These are phyloP conservation scores for Sarcophaga subvicina DNA, from an alignment of 2,888 invertebrate species.

Conservation along the genomic window DNA sequence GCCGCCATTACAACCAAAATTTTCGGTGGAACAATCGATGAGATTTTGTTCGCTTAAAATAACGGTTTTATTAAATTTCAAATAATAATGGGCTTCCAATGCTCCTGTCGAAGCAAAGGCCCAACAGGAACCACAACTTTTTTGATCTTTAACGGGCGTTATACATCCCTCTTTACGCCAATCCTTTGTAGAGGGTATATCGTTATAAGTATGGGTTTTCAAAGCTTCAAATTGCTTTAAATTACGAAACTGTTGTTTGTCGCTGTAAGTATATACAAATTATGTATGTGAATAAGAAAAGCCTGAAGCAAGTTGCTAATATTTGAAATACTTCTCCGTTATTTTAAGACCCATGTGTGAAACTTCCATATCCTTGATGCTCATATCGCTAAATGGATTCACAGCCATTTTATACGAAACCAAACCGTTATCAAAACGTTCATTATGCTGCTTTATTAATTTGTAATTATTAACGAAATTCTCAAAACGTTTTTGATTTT, in stretches of 20 bases:
- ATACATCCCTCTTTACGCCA: conserved; percentile 94
- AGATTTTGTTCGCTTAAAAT: conserved; percentile 96
- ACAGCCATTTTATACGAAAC: conserved; percentile 86
- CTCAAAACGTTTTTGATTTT: conserved; percentile 85
- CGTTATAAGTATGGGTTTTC: conserved; percentile 83
- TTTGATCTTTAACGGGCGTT: conserved; percentile 94
- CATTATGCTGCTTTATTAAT: conserved; percentile 92
- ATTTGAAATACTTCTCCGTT: neutral
- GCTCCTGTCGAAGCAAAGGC: conserved; percentile 96
- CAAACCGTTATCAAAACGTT: conserved; percentile 86
- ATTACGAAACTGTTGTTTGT: neutral
- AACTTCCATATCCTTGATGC: conserved; percentile 90
- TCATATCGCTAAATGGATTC: conserved; percentile 94
- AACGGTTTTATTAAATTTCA: conserved; percentile 88
- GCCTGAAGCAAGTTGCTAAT: conserved; percentile 63
- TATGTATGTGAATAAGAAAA: conserved; percentile 73
- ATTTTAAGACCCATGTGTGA: neutral
- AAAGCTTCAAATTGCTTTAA: neutral
- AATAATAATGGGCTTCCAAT: conserved; percentile 93
- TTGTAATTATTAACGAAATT: conserved; percentile 94
- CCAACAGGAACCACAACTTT: conserved; percentile 96
- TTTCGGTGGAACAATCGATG: conserved; percentile 91
- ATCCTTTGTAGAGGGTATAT: conserved; percentile 88
- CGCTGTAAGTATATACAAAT: conserved; percentile 74
- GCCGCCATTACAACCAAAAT: conserved; percentile 93